These are phyloP conservation scores for Rugalucina vietnamica DNA, from an alignment of 2,888 invertebrate genomes.

Conservation along the genomic window DNA sequence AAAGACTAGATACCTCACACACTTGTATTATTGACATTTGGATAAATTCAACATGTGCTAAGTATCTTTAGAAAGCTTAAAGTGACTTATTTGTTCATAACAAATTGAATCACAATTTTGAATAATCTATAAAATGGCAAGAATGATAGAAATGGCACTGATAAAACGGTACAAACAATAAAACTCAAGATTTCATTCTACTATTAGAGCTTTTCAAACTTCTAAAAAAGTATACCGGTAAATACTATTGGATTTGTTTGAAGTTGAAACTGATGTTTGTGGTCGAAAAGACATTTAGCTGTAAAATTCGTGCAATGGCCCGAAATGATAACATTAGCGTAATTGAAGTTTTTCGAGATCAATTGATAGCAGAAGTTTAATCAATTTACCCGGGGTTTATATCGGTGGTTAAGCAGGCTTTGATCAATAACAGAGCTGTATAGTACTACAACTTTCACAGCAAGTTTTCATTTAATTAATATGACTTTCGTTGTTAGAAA, in stretches of 20 bases:
- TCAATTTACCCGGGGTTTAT: slow-evolving; percentile 5
- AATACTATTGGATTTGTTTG: too few relatives aligned
- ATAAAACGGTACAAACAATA: too few relatives aligned
- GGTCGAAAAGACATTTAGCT: too few relatives aligned
- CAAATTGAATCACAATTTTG: too few relatives aligned
- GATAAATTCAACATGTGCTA: slow-evolving; percentile 12
- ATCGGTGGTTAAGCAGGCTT: background rate
- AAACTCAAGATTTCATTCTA: too few relatives aligned
- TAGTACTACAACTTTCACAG: background rate
- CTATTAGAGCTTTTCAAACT: too few relatives aligned
- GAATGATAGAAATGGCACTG: too few relatives aligned
- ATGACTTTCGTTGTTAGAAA: too few relatives aligned
- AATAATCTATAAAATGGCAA: too few relatives aligned
- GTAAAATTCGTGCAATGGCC: background rate
- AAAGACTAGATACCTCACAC: slow-evolving; percentile 10
- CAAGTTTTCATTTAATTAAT: background rate
- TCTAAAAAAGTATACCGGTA: too few relatives aligned
- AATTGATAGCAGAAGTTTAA: slow-evolving; percentile 6
- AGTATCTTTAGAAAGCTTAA: background rate
- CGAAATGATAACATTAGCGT: slow-evolving; percentile 17
- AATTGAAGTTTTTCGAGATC: slow-evolving; percentile 22
- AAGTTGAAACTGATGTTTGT: too few relatives aligned
- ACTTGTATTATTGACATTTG: slow-evolving; percentile 1
- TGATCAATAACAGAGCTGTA: slow-evolving; percentile 1
- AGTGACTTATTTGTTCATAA: background rate